Base-by-base conservation (phyloP, 2,888 invertebrate genomes). In the Andrena praecox region DNA sequence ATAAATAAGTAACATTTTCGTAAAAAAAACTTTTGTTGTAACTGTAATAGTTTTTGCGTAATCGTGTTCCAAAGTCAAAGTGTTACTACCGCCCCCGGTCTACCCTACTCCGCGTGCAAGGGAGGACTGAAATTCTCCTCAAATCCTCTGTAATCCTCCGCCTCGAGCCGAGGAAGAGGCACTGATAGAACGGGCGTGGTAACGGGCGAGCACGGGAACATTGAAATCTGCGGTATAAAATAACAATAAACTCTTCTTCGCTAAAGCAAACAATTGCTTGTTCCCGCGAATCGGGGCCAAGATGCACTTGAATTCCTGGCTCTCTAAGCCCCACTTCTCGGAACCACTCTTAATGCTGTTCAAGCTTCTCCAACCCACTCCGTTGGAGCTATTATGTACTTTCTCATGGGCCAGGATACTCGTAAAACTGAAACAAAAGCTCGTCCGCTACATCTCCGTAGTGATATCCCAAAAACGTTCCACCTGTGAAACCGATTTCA, bases 221-320 rank as follows among this genome's bases (percentile, higher is more conserved):
- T 56, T 56, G 56, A 56, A 56, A 33, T 24, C 56, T 8, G 24
- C 20, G 27, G 56, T 24, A 56, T 56, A 56, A 56, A 56, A 56
- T 56, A 56, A 56, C 56, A 56, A 56, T 56, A 56, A 56, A 56
- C 56, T 56, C 27, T 27, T 27, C 56, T 12, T 24, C 24, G 24
- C 27, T 24, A 27, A 42, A 27, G 56, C 12, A 56, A 56, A 56
- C 56, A 56, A 56, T 56, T 27, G 56, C 24, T 27, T 27, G 24
- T 27, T 56, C 56, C 16, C 10, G 56, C 20, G 56, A 10, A 56
- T 56, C 24, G 56, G 24, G 56, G 56, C 27, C 56, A 56, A 56
- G 10, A 56, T 56, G 56, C 27, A 56, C 56, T 56, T 56, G 24
- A 56, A 27, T 56, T 56, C 24, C 56, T 56, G 56, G 56, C 56